Evolutionary conservation across 2,888 invertebrate species (phyloP).

Genomic region (Cordilura impudica): DNA sequence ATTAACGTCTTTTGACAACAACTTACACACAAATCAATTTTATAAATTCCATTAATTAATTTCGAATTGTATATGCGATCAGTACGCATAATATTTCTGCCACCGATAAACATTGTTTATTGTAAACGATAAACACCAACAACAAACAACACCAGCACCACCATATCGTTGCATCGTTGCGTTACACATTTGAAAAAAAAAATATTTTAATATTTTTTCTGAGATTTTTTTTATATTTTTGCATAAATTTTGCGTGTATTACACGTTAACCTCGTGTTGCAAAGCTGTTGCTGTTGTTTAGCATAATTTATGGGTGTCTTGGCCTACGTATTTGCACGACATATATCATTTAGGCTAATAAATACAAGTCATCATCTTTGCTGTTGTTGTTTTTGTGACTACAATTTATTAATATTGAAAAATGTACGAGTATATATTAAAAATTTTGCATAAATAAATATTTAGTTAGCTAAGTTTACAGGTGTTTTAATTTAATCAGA

Average conservation of each 20-base stretch:
- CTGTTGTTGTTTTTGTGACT: background rate
- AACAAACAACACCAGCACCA: slow-evolving; percentile 2
- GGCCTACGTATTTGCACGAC: slow-evolving; percentile 61
- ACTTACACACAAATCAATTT: slow-evolving; percentile 61
- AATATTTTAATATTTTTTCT: background rate
- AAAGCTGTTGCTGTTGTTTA: slow-evolving; percentile 36
- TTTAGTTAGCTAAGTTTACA: too few relatives aligned
- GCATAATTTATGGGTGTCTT: slow-evolving; percentile 59
- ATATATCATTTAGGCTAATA: slow-evolving; percentile 62
- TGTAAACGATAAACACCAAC: slow-evolving; percentile 13
- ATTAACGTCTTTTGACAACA: slow-evolving; percentile 61
- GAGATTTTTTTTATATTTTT: slow-evolving; percentile 26
- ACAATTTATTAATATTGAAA: background rate
- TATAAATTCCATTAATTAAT: slow-evolving; percentile 57
- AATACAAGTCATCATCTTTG: slow-evolving; percentile 59
- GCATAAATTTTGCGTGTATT: slow-evolving; percentile 63
- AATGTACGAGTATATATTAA: too few relatives aligned
- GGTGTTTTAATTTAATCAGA: background rate
- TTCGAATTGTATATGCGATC: slow-evolving; percentile 24
- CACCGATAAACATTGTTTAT: background rate
- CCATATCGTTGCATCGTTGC: slow-evolving; percentile 39
- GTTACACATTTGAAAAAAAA: slow-evolving; percentile 39
- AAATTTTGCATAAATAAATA: background rate
- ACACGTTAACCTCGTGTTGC: slow-evolving; percentile 63
- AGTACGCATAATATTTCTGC: background rate